Conservation (phyloP, 2,888 invertebrate species). For the Erebia palarica region DNA sequence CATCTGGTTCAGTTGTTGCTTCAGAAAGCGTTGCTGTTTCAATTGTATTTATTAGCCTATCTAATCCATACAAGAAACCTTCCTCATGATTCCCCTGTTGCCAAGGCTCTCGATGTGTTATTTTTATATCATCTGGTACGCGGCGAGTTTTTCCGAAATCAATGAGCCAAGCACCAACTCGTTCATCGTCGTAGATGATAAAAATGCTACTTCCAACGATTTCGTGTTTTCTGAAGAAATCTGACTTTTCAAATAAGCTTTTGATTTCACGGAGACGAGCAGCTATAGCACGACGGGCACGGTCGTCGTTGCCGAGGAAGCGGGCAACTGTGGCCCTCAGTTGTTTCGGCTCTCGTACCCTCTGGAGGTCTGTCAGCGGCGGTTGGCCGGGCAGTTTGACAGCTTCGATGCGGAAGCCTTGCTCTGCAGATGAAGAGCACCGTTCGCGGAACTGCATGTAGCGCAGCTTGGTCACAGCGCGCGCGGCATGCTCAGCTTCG, state of each 20-base stretch:
- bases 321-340: constrained; percentile 87
- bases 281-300: constrained; percentile 86
- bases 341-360: constrained; percentile 89
- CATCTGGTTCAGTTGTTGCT: constrained; percentile 65
- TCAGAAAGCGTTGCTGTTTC: constrained; percentile 63
- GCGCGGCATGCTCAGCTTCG: constrained; percentile 88
- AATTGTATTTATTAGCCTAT: constrained; percentile 91
- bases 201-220: constrained; percentile 97
- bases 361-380: constrained; percentile 94
- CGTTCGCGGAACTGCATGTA: constrained; percentile 98
- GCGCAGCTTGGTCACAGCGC: constrained; percentile 96
- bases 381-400: constrained; percentile 92
- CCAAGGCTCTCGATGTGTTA: constrained; percentile 93
- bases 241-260: constrained; percentile 89
- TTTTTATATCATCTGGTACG: constrained; percentile 85
- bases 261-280: constrained; percentile 90
- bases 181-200: constrained; percentile 94
- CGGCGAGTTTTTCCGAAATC: constrained; percentile 97
- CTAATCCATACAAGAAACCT: constrained; percentile 95
- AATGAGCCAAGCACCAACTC: constrained; percentile 97
- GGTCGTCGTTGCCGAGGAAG: constrained; percentile 86
- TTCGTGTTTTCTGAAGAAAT: constrained; percentile 93
- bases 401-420: constrained; percentile 98
- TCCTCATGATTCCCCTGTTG: constrained; percentile 97
- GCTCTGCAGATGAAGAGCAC: constrained; percentile 94